Evolutionary conservation across 1,140 invertebrate genomes (phyloP).

Genomic region (Drosophila fuyamai): DNA sequence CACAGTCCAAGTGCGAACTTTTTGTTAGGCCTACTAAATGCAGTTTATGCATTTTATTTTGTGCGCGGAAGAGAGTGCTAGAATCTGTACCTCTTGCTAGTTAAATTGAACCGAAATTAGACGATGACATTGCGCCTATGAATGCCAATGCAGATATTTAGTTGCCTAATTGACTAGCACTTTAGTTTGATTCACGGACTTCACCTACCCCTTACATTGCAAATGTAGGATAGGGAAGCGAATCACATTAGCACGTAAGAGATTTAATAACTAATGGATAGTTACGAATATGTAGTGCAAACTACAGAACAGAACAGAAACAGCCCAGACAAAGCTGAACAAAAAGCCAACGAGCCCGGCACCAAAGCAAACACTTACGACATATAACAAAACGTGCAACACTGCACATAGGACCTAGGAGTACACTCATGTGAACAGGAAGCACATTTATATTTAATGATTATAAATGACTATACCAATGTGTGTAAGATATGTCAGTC

Average conservation of each 20-base stretch:
- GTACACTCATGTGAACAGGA: background rate
- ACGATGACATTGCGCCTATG: conserved; percentile 1
- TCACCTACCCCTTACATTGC: conserved; percentile 2
- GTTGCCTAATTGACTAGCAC: background rate
- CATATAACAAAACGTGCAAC: background rate
- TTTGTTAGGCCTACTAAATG: background rate
- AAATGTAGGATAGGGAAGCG: background rate
- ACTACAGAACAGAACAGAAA: background rate
- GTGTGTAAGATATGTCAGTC: conserved; percentile 25
- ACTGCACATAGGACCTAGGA: background rate
- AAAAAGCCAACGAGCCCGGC: background rate
- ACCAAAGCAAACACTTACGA: conserved; percentile 15
- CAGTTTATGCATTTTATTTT: background rate
- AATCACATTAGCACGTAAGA: background rate
- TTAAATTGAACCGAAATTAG: conserved; percentile 1
- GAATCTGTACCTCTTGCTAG: background rate
- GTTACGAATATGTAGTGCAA: background rate
- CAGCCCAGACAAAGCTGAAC: background rate
- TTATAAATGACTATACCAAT: conserved; percentile 7
- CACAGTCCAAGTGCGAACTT: background rate
- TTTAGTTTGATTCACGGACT: background rate
- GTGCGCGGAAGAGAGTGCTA: background rate
- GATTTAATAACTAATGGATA: background rate
- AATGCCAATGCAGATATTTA: conserved; percentile 1
- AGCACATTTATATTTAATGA: conserved; percentile 3